phyloP scores from a whole-genome alignment of 2,797 vertebrate species.

The Aratinga solstitialis region DNA sequence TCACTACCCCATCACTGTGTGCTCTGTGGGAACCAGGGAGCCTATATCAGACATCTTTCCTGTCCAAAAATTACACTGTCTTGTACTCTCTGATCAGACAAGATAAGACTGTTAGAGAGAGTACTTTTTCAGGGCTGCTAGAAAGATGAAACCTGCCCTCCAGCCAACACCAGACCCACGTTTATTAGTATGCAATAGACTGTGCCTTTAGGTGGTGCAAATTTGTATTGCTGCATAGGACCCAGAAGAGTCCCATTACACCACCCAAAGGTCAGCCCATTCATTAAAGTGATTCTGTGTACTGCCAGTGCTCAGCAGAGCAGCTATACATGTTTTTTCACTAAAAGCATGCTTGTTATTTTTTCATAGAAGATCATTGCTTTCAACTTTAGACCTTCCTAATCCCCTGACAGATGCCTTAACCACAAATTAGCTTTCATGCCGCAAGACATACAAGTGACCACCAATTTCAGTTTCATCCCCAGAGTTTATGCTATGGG shows the following conservation, averaged over 20 bases:
- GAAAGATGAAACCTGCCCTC: neutral
- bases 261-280: neutral
- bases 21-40: rapidly evolving
- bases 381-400: conserved; percentile 76
- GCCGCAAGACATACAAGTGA: conserved; percentile 54
- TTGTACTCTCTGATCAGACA: neutral
- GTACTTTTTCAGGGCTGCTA: neutral
- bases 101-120: neutral
- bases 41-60: neutral
- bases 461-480: conserved; percentile 40
- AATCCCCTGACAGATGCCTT: conserved; percentile 65
- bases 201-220: neutral
- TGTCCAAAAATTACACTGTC: neutral
- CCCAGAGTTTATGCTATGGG: conserved; percentile 47
- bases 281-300: neutral
- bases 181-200: neutral
- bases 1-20: neutral
- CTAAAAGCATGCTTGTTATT: conserved; percentile 7
- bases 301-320: neutral
- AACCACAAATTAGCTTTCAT: conserved; percentile 70
- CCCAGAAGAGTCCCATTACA: neutral
- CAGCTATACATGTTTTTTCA: conserved; percentile 4
- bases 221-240: neutral
- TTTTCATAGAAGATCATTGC: conserved; percentile 48
- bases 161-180: neutral